These are phyloP conservation scores for Triplophysa dalaica DNA, from an alignment of 2,113 vertebrate species.

Conservation along the genomic window DNA sequence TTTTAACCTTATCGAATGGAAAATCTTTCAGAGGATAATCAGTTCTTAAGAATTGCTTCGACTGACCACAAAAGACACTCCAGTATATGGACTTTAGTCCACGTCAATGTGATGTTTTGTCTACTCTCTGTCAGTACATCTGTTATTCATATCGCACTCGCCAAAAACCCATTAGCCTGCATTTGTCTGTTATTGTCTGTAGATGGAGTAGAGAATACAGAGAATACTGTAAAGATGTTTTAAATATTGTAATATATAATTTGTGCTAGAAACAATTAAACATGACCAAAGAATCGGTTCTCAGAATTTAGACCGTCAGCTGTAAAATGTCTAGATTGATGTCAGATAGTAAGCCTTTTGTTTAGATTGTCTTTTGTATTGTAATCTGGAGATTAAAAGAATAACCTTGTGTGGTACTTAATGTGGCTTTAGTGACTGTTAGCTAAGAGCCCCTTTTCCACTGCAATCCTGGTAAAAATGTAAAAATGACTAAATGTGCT, in stretches of 20 bases:
- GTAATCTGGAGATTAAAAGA: slow-evolving; percentile 9
- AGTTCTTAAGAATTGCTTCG: background rate
- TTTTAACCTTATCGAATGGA: background rate
- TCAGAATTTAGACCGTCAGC: background rate
- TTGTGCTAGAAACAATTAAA: background rate
- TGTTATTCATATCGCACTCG: slow-evolving; percentile 41
- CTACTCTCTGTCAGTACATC: slow-evolving; percentile 40
- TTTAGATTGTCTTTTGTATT: slow-evolving; percentile 4
- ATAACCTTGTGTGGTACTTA: background rate
- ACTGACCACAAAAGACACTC: background rate
- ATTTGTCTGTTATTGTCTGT: slow-evolving; percentile 31
- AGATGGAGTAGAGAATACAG: background rate
- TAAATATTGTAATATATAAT: background rate
- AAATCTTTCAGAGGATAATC: background rate
- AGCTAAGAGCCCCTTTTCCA: no score
- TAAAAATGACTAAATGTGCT: no score
- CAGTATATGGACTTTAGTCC: slow-evolving; percentile 9
- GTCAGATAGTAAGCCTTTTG: background rate
- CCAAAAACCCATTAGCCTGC: slow-evolving; percentile 45
- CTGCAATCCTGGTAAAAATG: no score
- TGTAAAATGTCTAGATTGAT: background rate
- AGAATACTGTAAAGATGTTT: slow-evolving; percentile 6
- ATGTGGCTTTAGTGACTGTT: no score
- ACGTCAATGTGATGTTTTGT: slow-evolving; percentile 40
- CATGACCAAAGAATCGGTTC: background rate